Conservation (phyloP, 2,113 vertebrate genomes). For the Gavia stellata region DNA sequence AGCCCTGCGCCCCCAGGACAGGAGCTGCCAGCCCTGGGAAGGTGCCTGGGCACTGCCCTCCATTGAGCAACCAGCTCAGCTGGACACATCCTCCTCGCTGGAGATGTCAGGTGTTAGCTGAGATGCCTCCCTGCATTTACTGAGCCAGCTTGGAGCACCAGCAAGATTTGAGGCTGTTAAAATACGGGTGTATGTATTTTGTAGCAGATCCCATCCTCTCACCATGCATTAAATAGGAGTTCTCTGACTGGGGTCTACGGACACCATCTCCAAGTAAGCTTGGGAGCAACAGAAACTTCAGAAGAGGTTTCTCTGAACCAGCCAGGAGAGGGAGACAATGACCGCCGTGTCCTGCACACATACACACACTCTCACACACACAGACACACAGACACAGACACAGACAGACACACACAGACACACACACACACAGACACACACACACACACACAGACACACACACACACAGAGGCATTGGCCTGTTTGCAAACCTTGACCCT, state of each 20-base stretch:
- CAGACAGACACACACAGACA: not conserved
- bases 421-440: not conserved
- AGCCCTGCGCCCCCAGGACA: not conserved
- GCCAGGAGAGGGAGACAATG: conserved; percentile 61
- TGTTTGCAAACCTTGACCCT: not conserved
- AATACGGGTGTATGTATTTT: fast-evolving
- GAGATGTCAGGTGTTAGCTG: not conserved
- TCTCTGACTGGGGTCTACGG: fast-evolving
- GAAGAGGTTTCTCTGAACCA: conserved; percentile 7
- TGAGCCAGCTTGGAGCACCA: not conserved
- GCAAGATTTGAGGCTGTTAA: not conserved
- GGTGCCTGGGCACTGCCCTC: not conserved
- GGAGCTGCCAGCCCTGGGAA: not conserved
- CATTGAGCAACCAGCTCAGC: not conserved
- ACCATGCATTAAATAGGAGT: fast-evolving
- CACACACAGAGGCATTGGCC: not conserved
- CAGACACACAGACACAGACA: too few species aligned
- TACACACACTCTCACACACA: not conserved
- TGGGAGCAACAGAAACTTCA: not conserved
- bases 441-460: not conserved
- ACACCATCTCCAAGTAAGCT: fast-evolving
- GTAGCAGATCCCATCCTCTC: not conserved
- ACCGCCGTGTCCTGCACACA: not conserved
- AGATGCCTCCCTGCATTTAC: not conserved
- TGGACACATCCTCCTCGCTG: not conserved